phyloP scores from a whole-genome alignment of 2,888 invertebrate genomes.

The Drosophila suboccidentalis region DNA sequence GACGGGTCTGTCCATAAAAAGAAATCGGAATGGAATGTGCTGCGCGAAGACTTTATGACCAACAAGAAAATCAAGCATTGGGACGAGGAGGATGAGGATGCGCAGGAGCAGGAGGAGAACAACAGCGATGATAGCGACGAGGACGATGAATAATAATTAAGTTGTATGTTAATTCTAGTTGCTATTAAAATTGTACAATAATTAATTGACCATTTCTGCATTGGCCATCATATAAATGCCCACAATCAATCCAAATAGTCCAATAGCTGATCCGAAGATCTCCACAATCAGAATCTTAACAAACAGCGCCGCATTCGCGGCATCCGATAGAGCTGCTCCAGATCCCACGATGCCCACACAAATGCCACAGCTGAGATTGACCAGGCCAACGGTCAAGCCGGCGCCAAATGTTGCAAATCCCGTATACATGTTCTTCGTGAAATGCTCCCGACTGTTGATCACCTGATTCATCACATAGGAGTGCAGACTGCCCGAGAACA shows the following conservation, averaged over 20 bases:
- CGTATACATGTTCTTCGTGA: constrained; percentile 90
- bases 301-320: constrained; percentile 97
- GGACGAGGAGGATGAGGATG: constrained; percentile 90
- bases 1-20: constrained; percentile 71
- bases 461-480: constrained; percentile 76
- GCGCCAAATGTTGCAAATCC: constrained; percentile 98
- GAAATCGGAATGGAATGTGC: constrained; percentile 88
- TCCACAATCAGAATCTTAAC: constrained; percentile 99
- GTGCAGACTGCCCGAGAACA: constrained; percentile 93
- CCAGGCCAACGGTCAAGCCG: constrained; percentile 96
- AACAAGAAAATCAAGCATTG: constrained; percentile 96
- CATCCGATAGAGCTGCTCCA: constrained; percentile 98
- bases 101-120: constrained; percentile 19
- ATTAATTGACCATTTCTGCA: constrained; percentile 88
- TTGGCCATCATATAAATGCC: constrained; percentile 97
- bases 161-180: constrained; percentile 31
- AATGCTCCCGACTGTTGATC: constrained; percentile 78
- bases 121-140: constrained; percentile 49
- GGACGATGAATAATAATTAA: constrained; percentile 50
- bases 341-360: constrained; percentile 99
- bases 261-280: constrained; percentile 99
- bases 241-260: constrained; percentile 98
- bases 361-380: constrained; percentile 96
- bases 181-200: constrained; percentile 18
- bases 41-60: constrained; percentile 95